A percentile compares a stretch with the other conserved stretches of the same genome.
Conservation (phyloP, 2,888 invertebrate genomes). For the Hypsopygia costalis region DNA sequence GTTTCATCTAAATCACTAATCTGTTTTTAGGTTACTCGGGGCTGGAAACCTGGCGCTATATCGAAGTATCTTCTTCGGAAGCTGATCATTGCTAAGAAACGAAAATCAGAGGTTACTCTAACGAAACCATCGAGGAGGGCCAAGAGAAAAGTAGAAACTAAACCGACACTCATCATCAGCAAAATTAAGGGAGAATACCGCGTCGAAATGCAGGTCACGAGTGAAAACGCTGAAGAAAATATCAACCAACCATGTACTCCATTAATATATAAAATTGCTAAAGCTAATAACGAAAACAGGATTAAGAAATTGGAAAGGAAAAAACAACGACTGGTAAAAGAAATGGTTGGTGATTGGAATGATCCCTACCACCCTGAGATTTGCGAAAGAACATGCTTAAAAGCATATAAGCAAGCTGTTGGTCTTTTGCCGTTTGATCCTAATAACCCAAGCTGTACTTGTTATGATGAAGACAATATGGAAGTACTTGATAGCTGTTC, state of each 20-base stretch:
- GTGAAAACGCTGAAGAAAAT: slow-evolving; percentile 25
- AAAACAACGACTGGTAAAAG: slow-evolving; percentile 31
- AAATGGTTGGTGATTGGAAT: slow-evolving; percentile 37
- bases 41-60: slow-evolving; percentile 68
- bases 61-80: slow-evolving; percentile 50
- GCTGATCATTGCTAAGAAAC: slow-evolving; percentile 45
- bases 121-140: slow-evolving; percentile 33
- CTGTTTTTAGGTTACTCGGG: slow-evolving; percentile 39
- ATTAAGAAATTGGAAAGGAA: slow-evolving; percentile 34
- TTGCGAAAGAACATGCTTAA: slow-evolving; percentile 48
- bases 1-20: no score
- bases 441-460: slow-evolving; percentile 30
- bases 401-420: slow-evolving; percentile 46
- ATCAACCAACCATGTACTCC: slow-evolving; percentile 35
- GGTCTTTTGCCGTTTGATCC: slow-evolving; percentile 32
- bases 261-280: slow-evolving; percentile 50
- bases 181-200: slow-evolving; percentile 56
- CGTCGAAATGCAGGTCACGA: slow-evolving; percentile 50
- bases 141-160: slow-evolving; percentile 44
- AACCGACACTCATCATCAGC: slow-evolving; percentile 51
- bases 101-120: slow-evolving; percentile 22
- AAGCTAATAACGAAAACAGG: slow-evolving; percentile 40
- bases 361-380: slow-evolving; percentile 47
- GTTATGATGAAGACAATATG: slow-evolving; percentile 20
- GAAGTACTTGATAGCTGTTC: slow-evolving; percentile 31